Base-by-base conservation (phyloP, 2,888 invertebrate genomes). In the Micropterix aruncella region DNA sequence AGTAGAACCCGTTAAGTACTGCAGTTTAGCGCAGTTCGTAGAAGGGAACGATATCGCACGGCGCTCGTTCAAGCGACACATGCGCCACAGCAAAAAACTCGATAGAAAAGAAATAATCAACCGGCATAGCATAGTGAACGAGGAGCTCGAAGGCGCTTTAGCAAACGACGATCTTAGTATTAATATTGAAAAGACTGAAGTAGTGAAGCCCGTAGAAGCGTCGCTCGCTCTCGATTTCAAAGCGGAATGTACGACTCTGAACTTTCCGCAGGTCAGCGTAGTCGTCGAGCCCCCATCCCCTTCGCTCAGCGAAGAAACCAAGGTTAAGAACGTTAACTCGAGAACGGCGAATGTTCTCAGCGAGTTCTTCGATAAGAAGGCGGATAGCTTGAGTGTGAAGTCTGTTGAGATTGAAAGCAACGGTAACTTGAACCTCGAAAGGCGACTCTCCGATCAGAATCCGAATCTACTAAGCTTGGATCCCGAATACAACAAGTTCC, bases 31-130 rank as follows among this genome's bases (percentile, higher is more conserved):
- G 1, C 80, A 85, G 52, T 87, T 87, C 55, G 83, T 83, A 47
- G 87, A 87, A 63, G 87, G 86, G 16, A 87, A 77, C 60, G 88
- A 89, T 58, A 88, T 89, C 48, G 85, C 83, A 1, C 73, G 86
- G 40, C 76, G 79, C 57, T 87, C 87, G 2, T 84, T 87, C 57
- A 83, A 79, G 54, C 70, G 69, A 48, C 64, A 65, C 12, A 47
- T 67, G 3, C 60, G 59, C 38, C 70, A 65, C 45, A 71, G 70
- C 50, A 53, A 66, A 2, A 70, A 70, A 44, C 41, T 44, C 50
- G 44, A 49, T 2, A 65, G 64, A 55, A 74, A 74, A 42, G 63
- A 65, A 52, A 54, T 57, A 2, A 57, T 60, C 4, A 58, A 54
- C 19, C 53, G 60, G 37, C 62, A 61, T 51, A 61, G 57, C 41